These are phyloP conservation scores for Allophyes oxyacanthae DNA, from an alignment of 2,888 invertebrate species.

Conservation along the genomic window DNA sequence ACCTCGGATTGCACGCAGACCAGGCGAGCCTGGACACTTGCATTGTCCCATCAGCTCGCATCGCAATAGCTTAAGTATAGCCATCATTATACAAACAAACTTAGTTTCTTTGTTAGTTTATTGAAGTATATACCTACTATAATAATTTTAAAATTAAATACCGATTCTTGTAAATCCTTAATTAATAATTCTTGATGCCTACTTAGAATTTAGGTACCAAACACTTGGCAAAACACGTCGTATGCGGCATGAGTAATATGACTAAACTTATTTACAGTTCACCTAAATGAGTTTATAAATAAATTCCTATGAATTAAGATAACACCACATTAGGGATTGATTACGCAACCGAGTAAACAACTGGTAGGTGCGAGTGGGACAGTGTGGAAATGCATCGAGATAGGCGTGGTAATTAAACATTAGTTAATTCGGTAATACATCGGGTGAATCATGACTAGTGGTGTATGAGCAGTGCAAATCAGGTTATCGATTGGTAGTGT, in stretches of 20 bases:
- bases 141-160: no score
- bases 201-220: constrained; percentile 7
- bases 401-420: constrained; percentile 59
- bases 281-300: constrained; percentile 19
- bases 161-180: constrained; percentile 15
- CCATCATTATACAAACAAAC: no score
- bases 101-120: no score
- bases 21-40: constrained; percentile 69
- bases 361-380: constrained; percentile 37
- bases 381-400: constrained; percentile 48
- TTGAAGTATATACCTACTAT: no score
- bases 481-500: constrained; percentile 84
- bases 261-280: constrained; percentile 6
- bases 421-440: constrained; percentile 62
- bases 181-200: background rate
- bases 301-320: constrained; percentile 40
- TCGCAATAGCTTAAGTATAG: constrained; percentile 58
- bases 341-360: constrained; percentile 51
- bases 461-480: constrained; percentile 77
- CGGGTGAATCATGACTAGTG: constrained; percentile 76
- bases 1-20: constrained; percentile 75
- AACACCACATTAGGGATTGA: constrained; percentile 35
- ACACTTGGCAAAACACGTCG: constrained; percentile 4
- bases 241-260: constrained; percentile 10
- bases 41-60: constrained; percentile 69